Percentiles rank a stretch among this genome's conserved stretches.
Conservation (phyloP, 2,113 vertebrate genomes). For the Grammomys dolichurus region DNA sequence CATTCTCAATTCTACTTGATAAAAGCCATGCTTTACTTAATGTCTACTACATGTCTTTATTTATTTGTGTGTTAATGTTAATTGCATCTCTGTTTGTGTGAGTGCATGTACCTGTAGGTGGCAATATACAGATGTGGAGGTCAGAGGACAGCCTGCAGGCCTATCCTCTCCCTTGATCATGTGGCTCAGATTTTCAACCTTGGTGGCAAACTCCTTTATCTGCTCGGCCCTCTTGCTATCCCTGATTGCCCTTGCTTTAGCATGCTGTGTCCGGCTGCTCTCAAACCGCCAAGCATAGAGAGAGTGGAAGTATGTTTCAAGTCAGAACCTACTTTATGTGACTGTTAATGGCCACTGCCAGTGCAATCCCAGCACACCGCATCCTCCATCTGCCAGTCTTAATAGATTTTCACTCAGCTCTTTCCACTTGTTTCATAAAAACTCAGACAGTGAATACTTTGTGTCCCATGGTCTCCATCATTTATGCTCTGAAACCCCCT, state of each 20-base stretch:
- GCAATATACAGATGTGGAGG: too few species aligned
- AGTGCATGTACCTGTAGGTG: neutral
- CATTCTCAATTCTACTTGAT: constrained; percentile 79
- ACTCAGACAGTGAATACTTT: constrained; percentile 77
- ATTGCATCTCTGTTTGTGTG: neutral
- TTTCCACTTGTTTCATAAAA: constrained; percentile 81
- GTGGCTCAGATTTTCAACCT: neutral
- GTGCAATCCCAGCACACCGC: constrained; percentile 56
- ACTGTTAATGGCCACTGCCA: constrained; percentile 71
- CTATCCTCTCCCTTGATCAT: neutral
- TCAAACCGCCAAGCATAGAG: constrained; percentile 62
- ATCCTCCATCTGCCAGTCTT: constrained; percentile 47
- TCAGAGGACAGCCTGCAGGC: neutral
- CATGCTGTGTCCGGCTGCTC: constrained; percentile 73
- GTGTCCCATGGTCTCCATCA: constrained; percentile 72
- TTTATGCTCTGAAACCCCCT: constrained; percentile 69
- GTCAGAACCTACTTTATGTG: constrained; percentile 67
- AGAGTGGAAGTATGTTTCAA: constrained; percentile 52
- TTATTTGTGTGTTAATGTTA: too few species aligned
- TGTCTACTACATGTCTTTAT: too few species aligned
- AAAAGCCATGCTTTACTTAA: neutral
- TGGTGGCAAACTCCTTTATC: neutral
- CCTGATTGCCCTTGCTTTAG: constrained; percentile 80
- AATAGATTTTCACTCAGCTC: constrained; percentile 65
- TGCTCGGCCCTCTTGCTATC: neutral